Percentiles rank a stretch among this genome's conserved stretches.
Evolutionary conservation across 2,888 invertebrate species (phyloP).

Genomic region (Heliconius charithonia): DNA sequence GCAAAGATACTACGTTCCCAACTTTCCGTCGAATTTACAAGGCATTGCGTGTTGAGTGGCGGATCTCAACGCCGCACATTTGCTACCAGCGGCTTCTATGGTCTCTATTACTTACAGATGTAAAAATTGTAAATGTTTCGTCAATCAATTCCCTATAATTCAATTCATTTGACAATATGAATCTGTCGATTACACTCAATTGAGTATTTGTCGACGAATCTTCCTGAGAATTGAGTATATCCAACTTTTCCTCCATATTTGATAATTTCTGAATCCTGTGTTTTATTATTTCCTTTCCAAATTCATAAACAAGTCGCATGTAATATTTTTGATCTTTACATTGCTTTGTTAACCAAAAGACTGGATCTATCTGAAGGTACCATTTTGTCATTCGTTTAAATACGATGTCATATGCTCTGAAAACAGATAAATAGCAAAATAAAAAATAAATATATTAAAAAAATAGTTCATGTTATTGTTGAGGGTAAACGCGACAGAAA

Average conservation of each 20-base stretch:
- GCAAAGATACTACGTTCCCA: too few relatives aligned
- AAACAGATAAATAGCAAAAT: conserved; percentile 32
- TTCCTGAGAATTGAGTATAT: conserved; percentile 56
- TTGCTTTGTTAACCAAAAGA: conserved; percentile 60
- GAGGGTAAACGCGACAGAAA: too few relatives aligned
- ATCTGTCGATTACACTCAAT: conserved; percentile 71
- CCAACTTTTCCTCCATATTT: conserved; percentile 50
- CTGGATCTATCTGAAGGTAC: conserved; percentile 70
- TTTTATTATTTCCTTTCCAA: conserved; percentile 55
- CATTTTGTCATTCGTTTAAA: conserved; percentile 74
- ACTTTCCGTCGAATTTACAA: too few relatives aligned
- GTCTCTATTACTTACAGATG: conserved; percentile 61
- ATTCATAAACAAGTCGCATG: conserved; percentile 48
- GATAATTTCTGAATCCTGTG: conserved; percentile 54
- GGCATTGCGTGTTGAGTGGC: too few relatives aligned
- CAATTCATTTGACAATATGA: conserved; percentile 65
- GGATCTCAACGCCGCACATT: too few relatives aligned
- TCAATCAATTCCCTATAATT: conserved; percentile 55
- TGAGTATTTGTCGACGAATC: conserved; percentile 58
- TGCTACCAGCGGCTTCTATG: too few relatives aligned
- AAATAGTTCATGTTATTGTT: neutral
- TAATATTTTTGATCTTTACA: conserved; percentile 52
- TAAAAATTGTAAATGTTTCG: conserved; percentile 73
- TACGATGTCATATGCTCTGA: conserved; percentile 63
- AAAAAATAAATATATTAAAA: neutral